These are phyloP conservation scores for Numenius phaeopus DNA, from an alignment of 2,797 vertebrate species.

Conservation along the genomic window DNA sequence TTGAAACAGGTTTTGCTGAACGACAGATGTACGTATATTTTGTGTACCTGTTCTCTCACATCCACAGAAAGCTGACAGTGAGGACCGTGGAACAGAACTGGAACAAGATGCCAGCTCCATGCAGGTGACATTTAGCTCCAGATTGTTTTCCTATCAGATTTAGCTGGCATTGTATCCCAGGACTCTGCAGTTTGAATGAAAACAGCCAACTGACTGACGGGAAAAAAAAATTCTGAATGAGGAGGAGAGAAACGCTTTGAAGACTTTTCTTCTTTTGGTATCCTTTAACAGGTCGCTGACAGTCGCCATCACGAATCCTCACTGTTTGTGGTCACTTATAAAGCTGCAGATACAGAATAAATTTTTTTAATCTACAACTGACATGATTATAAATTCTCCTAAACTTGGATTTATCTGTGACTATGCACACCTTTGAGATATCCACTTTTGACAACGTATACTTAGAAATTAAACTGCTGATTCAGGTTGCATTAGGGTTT, in stretches of 20 bases:
- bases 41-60: neutral
- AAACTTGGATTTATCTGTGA: neutral
- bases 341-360: neutral
- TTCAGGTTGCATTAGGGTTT: neutral
- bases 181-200: neutral
- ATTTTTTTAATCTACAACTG: neutral
- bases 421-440: neutral
- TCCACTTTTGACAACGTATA: rapidly evolving
- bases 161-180: neutral
- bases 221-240: neutral
- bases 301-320: neutral
- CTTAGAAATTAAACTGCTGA: neutral
- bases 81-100: neutral
- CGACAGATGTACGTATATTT: neutral
- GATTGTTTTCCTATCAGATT: neutral
- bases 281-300: neutral
- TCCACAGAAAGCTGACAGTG: neutral
- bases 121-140: neutral
- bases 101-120: neutral
- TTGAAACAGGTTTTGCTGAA: neutral
- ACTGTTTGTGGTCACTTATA: neutral
- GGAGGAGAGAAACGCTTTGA: neutral
- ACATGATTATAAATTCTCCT: neutral
- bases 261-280: neutral
- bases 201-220: neutral